Evolutionary conservation across 2,797 vertebrate species (phyloP).

Genomic region (Smutsia temminckii): DNA sequence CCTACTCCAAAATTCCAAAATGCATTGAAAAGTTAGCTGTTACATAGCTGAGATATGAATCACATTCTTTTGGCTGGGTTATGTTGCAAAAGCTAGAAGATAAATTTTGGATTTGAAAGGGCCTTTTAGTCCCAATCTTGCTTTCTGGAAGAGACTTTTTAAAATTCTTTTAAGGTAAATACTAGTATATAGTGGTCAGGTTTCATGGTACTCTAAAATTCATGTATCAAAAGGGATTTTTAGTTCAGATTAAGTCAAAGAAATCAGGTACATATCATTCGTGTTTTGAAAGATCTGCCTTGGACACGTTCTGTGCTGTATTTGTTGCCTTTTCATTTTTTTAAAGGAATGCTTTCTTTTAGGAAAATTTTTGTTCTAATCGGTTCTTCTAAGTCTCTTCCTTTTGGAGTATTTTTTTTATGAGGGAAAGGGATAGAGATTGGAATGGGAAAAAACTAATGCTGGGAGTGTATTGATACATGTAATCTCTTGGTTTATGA

Average conservation of each 20-base stretch:
- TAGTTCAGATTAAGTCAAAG: neutral
- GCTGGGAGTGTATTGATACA: neutral
- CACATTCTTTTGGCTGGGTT: slow-evolving; percentile 57
- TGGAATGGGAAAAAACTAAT: neutral
- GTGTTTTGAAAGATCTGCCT: neutral
- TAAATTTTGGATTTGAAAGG: slow-evolving; percentile 58
- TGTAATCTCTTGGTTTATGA: neutral
- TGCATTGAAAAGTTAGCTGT: slow-evolving; percentile 52
- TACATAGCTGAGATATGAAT: slow-evolving; percentile 51
- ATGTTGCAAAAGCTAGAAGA: slow-evolving; percentile 57
- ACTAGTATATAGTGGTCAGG: neutral
- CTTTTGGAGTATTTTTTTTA: neutral
- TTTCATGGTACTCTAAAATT: neutral
- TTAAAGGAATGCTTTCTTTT: neutral
- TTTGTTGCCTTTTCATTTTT: slow-evolving; percentile 12
- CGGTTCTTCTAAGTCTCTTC: neutral
- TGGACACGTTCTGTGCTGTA: neutral
- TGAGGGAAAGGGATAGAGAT: rapidly evolving
- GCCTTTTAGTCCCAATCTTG: neutral
- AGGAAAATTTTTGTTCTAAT: neutral
- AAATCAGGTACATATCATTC: neutral
- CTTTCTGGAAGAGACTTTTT: slow-evolving; percentile 40
- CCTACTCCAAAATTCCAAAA: slow-evolving; percentile 61
- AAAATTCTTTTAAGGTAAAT: slow-evolving; percentile 27
- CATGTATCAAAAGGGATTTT: neutral